These are phyloP conservation scores for Babyrousa celebensis DNA, from an alignment of 2,797 vertebrate species.

Conservation along the genomic window DNA sequence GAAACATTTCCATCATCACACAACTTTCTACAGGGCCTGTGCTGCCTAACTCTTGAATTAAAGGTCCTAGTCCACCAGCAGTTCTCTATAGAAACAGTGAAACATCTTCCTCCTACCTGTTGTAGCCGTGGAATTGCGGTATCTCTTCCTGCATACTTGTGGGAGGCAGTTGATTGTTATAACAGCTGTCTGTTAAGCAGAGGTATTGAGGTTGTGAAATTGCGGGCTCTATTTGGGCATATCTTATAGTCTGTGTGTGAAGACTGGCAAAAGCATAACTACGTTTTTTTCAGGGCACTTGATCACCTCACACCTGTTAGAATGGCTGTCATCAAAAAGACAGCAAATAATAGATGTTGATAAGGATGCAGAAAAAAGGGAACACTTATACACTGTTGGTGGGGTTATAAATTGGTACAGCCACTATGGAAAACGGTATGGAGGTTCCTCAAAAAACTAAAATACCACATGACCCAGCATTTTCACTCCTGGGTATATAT, in stretches of 20 bases:
- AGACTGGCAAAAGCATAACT: not conserved
- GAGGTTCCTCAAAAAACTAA: not conserved
- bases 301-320: not conserved
- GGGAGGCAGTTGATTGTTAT: not conserved
- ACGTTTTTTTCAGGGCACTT: not conserved
- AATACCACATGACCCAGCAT: not conserved
- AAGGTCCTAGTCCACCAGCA: not conserved
- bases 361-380: not conserved
- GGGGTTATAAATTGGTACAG: not conserved
- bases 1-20: not conserved
- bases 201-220: not conserved
- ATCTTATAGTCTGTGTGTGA: not conserved
- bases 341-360: not conserved
- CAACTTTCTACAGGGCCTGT: not conserved
- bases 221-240: not conserved
- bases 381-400: not conserved
- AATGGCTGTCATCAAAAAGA: not conserved
- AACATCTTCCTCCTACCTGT: not conserved
- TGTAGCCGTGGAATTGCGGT: not conserved
- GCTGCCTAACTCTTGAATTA: not conserved
- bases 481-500: not conserved
- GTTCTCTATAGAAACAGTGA: not conserved
- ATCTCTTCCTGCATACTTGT: not conserved
- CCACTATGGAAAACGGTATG: not conserved
- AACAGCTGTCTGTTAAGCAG: not conserved